phyloP scores from a whole-genome alignment of 2,797 vertebrate species.

The Cryptoprocta ferox region DNA sequence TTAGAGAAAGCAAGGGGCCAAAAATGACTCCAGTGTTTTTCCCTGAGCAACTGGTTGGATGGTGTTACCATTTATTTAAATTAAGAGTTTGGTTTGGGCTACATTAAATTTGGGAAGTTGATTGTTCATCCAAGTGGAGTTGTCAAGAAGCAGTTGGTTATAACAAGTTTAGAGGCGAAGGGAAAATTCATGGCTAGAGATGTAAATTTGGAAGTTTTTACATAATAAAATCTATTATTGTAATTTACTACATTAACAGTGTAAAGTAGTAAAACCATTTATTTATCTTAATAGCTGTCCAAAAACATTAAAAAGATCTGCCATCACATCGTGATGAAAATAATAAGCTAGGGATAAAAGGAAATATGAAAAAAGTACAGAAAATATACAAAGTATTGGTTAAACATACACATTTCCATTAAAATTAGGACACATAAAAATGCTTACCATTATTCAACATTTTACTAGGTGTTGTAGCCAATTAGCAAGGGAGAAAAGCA shows the following conservation, averaged over 20 bases:
- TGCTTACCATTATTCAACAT: neutral
- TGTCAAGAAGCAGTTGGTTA: neutral
- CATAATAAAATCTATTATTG: neutral
- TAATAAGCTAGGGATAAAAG: neutral
- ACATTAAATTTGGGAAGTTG: neutral
- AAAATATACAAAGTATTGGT: neutral
- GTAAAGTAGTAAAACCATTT: neutral
- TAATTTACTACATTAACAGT: neutral
- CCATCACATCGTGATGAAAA: neutral
- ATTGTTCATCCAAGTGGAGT: neutral
- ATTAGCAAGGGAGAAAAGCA: slow-evolving; percentile 21
- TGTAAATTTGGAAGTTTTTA: neutral
- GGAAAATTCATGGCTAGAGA: neutral
- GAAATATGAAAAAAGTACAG: neutral
- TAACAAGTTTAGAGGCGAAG: neutral
- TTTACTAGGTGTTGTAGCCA: neutral
- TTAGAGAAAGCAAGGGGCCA: neutral
- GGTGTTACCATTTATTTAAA: neutral
- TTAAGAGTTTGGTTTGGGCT: neutral
- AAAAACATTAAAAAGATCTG: neutral
- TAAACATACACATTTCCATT: neutral
- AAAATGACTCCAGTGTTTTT: neutral
- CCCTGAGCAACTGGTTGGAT: neutral
- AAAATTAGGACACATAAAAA: slow-evolving; percentile 18
- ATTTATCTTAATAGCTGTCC: neutral